Conservation (phyloP, 2,113 vertebrate species). For the Symphodus melops region DNA sequence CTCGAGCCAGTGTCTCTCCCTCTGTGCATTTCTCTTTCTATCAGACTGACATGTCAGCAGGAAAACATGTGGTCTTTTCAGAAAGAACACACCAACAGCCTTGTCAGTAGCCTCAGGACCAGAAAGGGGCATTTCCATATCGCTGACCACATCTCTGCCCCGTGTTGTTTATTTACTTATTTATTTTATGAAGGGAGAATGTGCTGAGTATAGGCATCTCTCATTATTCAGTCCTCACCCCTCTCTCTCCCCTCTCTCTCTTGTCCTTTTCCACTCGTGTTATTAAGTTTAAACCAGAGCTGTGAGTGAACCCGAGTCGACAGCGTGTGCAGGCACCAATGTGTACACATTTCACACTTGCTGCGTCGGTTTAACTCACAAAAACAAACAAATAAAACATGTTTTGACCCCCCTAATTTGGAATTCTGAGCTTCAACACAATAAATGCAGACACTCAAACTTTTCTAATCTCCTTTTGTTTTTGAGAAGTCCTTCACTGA, state of each 20-base stretch:
- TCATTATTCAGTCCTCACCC: conserved; percentile 40
- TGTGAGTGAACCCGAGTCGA: conserved; percentile 3
- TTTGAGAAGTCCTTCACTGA: not conserved
- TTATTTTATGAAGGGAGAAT: conserved; percentile 35
- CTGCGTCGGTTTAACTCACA: conserved; percentile 52
- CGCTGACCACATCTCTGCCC: conserved; percentile 56
- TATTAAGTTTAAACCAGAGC: conserved; percentile 27
- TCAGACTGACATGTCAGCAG: conserved; percentile 54
- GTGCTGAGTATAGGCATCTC: conserved; percentile 65
- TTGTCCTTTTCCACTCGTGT: conserved; percentile 9
- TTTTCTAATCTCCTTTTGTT: not conserved
- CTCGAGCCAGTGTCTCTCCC: not conserved
- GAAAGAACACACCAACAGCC: conserved; percentile 49
- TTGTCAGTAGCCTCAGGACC: conserved; percentile 46
- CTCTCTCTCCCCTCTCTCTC: not conserved
- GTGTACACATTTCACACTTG: conserved; percentile 34
- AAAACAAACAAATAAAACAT: conserved; percentile 26
- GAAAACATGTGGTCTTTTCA: conserved; percentile 25
- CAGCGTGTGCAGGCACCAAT: conserved; percentile 18
- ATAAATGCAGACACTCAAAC: not conserved
- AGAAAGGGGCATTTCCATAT: conserved; percentile 61
- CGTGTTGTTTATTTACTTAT: conserved; percentile 8
- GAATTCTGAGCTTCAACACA: conserved; percentile 2
- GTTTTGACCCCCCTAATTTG: conserved; percentile 13
- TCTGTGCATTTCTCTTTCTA: conserved; percentile 3